Conservation (phyloP, 2,888 invertebrate species). For the Drosophila ustulata region DNA sequence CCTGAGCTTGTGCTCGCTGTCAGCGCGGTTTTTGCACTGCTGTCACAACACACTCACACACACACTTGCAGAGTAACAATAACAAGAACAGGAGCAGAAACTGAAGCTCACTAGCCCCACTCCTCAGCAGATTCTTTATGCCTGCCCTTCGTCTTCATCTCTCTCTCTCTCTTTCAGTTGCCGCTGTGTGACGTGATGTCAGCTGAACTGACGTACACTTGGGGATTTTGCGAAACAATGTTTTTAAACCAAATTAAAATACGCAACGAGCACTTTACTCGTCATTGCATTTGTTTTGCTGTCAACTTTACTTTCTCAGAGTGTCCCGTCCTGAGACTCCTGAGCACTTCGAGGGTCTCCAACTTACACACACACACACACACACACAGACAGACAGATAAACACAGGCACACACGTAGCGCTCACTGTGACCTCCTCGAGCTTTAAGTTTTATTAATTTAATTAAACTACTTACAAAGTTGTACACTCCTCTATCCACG, state of each 20-base stretch:
- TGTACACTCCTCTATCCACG: slow-evolving; percentile 63
- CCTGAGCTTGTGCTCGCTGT: slow-evolving; percentile 64
- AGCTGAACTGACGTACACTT: slow-evolving; percentile 72
- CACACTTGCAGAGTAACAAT: slow-evolving; percentile 20
- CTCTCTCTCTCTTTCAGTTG: background rate
- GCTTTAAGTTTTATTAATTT: slow-evolving; percentile 81
- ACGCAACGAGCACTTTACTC: slow-evolving; percentile 80
- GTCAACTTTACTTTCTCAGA: slow-evolving; percentile 73
- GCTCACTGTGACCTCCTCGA: slow-evolving; percentile 33
- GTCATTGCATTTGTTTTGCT: slow-evolving; percentile 74
- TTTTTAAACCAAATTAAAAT: slow-evolving; percentile 79
- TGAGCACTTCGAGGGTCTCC: slow-evolving; percentile 44
- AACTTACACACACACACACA: slow-evolving; percentile 16
- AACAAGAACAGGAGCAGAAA: slow-evolving; percentile 42
- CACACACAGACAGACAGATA: slow-evolving; percentile 15
- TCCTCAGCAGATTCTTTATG: slow-evolving; percentile 50
- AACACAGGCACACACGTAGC: slow-evolving; percentile 20
- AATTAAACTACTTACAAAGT: slow-evolving; percentile 81
- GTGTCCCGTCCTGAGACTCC: slow-evolving; percentile 59
- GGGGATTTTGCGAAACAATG: slow-evolving; percentile 80
- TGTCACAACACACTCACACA: slow-evolving; percentile 71
- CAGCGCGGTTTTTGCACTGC: slow-evolving; percentile 77
- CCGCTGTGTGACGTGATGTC: slow-evolving; percentile 73
- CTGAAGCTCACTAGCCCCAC: slow-evolving; percentile 19
- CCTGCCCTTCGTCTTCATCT: slow-evolving; percentile 22